A percentile compares a stretch with the other conserved stretches of the same genome.
Evolutionary conservation across 2,888 invertebrate species (phyloP).

Genomic region (Neoaliturus tenellus): DNA sequence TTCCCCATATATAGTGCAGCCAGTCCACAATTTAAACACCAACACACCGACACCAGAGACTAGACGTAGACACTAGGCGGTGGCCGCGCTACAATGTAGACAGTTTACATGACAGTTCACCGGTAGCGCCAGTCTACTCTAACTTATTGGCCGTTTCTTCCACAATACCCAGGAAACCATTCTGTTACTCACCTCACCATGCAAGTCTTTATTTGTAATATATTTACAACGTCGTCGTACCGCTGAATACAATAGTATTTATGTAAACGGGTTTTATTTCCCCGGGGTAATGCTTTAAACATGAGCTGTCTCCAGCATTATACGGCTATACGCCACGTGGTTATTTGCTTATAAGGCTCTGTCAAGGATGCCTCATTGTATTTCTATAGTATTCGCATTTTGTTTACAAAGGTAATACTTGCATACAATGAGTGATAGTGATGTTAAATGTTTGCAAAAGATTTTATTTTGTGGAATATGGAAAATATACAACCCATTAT

Average conservation of each 20-base stretch:
- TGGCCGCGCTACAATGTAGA: not conserved
- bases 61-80: not conserved
- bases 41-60: no score
- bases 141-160: not conserved
- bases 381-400: no score
- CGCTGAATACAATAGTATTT: conserved; percentile 14
- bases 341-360: not conserved
- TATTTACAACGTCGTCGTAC: not conserved
- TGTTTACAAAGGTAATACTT: no score
- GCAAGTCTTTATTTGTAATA: conserved; percentile 8
- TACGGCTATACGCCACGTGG: not conserved
- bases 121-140: not conserved
- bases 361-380: not conserved
- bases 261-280: conserved; percentile 19
- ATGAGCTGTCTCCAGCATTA: not conserved
- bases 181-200: not conserved
- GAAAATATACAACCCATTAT: no score
- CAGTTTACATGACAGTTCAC: not conserved
- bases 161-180: not conserved
- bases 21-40: no score
- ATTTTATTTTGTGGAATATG: no score
- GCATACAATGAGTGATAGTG: no score
- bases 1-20: no score
- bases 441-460: no score
- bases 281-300: conserved; percentile 17